These are phyloP conservation scores for Silurus lanzhouensis DNA, from an alignment of 2,797 vertebrate species.

Conservation along the genomic window DNA sequence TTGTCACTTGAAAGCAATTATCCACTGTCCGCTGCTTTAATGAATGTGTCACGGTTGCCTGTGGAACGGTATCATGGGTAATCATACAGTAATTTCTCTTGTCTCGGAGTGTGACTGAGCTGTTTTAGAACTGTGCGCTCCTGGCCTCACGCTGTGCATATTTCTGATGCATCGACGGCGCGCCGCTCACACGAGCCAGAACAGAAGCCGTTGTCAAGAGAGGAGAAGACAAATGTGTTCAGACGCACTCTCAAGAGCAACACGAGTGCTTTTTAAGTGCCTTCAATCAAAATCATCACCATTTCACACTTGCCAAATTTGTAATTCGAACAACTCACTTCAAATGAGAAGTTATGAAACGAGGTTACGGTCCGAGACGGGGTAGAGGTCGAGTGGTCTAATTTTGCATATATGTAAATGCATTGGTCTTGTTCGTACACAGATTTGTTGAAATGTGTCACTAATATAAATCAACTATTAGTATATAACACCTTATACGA, in stretches of 20 bases:
- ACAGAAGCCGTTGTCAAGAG: not conserved
- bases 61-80: slow-evolving; percentile 41
- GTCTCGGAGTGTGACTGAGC: slow-evolving; percentile 35
- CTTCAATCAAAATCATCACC: slow-evolving; percentile 17
- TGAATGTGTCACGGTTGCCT: slow-evolving; percentile 53
- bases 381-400: not conserved
- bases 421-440: not conserved
- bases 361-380: not conserved
- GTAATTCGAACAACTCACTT: not conserved
- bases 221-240: not conserved
- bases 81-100: slow-evolving; percentile 55
- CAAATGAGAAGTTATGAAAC: not conserved
- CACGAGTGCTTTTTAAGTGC: slow-evolving; percentile 17
- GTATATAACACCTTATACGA: not conserved
- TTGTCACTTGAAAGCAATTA: slow-evolving; percentile 68
- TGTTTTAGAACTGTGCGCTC: slow-evolving; percentile 12
- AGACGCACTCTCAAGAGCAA: not conserved
- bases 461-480: not conserved
- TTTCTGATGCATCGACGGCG: not conserved
- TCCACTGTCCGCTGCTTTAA: slow-evolving; percentile 56
- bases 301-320: not conserved
- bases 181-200: not conserved
- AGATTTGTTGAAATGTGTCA: not conserved
- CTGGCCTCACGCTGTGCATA: slow-evolving; percentile 16
- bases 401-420: not conserved